Percentiles rank a stretch among this genome's conserved stretches.
Conservation (phyloP, 2,888 invertebrate genomes). For the Mimas tiliae region DNA sequence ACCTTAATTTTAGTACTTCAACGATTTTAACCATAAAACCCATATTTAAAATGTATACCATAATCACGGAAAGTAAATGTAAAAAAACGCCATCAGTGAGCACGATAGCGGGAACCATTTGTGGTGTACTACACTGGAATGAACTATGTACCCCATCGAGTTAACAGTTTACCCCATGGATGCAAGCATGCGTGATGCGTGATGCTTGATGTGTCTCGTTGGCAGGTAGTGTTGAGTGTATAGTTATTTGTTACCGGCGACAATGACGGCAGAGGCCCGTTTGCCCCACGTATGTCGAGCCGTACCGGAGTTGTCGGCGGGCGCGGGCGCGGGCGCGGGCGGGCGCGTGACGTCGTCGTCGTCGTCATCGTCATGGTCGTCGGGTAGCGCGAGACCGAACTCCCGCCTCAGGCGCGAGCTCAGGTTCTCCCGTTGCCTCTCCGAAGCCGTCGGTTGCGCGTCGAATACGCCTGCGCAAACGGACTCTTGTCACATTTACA, state of each 20-base stretch:
- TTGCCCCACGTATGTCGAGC: constrained; percentile 26
- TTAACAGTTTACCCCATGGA: not conserved
- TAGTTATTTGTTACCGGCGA: too few species aligned
- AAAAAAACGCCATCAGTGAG: too few species aligned
- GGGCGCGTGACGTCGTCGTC: too few species aligned
- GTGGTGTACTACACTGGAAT: not conserved
- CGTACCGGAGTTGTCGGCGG: constrained; percentile 62
- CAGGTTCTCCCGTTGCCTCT: constrained; percentile 94
- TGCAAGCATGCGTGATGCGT: too few species aligned
- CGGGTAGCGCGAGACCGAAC: constrained; percentile 89
- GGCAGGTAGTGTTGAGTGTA: not conserved
- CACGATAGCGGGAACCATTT: not conserved
- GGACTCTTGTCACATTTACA: not conserved
- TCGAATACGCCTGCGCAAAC: constrained; percentile 87
- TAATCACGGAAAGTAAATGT: too few species aligned
- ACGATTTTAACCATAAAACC: not conserved
- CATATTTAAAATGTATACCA: not conserved
- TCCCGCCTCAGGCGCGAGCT: constrained; percentile 93
- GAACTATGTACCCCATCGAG: not conserved
- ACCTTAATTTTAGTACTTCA: not conserved
- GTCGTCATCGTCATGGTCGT: constrained; percentile 89
- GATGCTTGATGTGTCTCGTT: too few species aligned
- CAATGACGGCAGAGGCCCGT: too few species aligned
- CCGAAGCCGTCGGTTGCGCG: constrained; percentile 93
- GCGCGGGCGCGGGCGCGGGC: constrained; percentile 82